These are phyloP conservation scores for Chymomyza costata DNA, from an alignment of 1,140 invertebrate genomes.

Conservation along the genomic window DNA sequence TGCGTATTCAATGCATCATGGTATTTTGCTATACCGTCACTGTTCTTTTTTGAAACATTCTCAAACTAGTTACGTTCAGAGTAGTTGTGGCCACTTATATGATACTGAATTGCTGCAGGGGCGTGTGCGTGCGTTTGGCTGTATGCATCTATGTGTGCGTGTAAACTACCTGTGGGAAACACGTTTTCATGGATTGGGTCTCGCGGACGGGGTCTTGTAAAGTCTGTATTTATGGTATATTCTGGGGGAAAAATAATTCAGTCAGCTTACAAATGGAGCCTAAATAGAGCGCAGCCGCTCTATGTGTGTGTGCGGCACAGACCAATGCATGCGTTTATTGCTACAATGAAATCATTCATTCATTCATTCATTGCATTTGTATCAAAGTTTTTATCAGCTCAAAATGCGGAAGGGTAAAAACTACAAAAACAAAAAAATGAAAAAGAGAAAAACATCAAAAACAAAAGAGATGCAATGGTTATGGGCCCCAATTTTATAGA, in stretches of 20 bases:
- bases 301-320: no score
- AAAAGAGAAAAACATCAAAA: constrained; percentile 1
- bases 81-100: no score
- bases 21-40: no score
- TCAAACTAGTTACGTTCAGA: no score
- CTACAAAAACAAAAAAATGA: not conserved
- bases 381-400: no score
- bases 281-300: constrained; percentile 1
- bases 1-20: no score
- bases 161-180: constrained; percentile 61
- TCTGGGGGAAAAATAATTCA: constrained; percentile 1
- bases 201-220: no score
- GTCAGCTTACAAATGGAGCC: constrained; percentile 13
- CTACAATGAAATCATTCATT: constrained; percentile 45
- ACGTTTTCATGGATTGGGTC: constrained; percentile 46
- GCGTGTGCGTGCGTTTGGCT: constrained; percentile 5
- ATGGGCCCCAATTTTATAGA: no score
- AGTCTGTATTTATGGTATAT: no score
- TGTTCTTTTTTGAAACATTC: no score
- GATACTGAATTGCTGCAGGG: no score
- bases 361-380: constrained; percentile 44
- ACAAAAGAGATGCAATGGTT: no score
- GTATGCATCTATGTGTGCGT: constrained; percentile 13
- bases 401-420: constrained; percentile 30
- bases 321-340: constrained; percentile 1